A percentile compares a stretch with the other conserved stretches of the same genome.
phyloP scores from a whole-genome alignment of 92 coral and sea anemone genomes.

The Phymanthus crucifer region DNA sequence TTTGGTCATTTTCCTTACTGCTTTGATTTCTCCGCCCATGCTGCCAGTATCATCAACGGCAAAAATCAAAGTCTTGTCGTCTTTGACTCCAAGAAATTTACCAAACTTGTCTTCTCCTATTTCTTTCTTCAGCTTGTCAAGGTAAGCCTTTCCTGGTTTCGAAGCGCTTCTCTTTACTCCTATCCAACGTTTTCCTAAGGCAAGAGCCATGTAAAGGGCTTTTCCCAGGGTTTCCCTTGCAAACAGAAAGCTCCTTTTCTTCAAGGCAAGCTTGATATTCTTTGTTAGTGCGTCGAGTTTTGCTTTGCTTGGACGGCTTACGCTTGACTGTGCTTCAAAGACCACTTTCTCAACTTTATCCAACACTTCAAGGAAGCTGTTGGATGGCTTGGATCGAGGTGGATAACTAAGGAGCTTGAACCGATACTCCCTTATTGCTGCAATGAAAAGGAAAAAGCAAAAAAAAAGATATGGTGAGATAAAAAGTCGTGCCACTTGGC shows the following conservation, averaged over 20 bases:
- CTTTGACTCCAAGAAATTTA: conserved; percentile 54
- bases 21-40: conserved; percentile 49
- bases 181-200: conserved; percentile 2
- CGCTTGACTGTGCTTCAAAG: conserved; percentile 59
- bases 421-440: neutral
- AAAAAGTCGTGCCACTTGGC: no score
- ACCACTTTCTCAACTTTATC: conserved; percentile 80
- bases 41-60: conserved; percentile 67
- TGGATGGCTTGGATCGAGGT: conserved; percentile 48
- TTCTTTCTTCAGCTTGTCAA: conserved; percentile 41
- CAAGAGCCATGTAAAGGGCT: conserved; percentile 54
- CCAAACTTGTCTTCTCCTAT: conserved; percentile 47
- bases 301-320: conserved; percentile 10
- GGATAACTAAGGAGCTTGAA: conserved; percentile 5
- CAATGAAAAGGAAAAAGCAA: neutral
- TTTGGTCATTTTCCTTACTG: conserved; percentile 44
- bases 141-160: conserved; percentile 36
- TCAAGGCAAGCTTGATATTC: conserved; percentile 61
- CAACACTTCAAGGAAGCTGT: conserved; percentile 73
- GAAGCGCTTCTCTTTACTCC: conserved; percentile 18
- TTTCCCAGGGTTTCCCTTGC: conserved; percentile 79
- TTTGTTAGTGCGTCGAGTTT: conserved; percentile 44
- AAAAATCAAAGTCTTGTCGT: conserved; percentile 50
- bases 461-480: neutral
- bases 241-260: conserved; percentile 63